Evolutionary conservation across 2,797 vertebrate species (phyloP).

Genomic region (Enteromius radiatus): DNA sequence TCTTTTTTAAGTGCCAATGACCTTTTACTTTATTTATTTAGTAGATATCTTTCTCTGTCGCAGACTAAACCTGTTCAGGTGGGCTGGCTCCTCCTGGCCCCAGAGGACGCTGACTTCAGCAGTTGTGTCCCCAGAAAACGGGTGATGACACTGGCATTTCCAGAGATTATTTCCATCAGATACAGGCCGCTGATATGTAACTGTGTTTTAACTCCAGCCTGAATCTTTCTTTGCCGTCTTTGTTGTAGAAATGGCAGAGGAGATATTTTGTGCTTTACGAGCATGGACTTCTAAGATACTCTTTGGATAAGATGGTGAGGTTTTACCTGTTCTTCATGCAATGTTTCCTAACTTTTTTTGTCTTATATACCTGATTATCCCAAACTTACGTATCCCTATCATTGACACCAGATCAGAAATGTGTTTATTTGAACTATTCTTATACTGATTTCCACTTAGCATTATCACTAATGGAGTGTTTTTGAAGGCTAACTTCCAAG

Average conservation of each 20-base stretch:
- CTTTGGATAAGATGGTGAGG: conserved; percentile 95
- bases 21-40: not conserved
- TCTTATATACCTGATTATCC: not conserved
- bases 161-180: not conserved
- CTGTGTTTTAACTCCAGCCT: not conserved
- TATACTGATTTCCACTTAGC: not conserved
- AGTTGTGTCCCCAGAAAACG: conserved; percentile 23
- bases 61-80: conserved; percentile 41
- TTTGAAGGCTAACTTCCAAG: not conserved
- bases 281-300: conserved; percentile 91
- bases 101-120: conserved; percentile 34
- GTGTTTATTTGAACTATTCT: not conserved
- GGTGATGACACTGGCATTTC: conserved; percentile 24
- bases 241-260: conserved; percentile 93
- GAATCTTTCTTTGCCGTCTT: not conserved
- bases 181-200: not conserved
- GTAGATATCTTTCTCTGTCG: not conserved
- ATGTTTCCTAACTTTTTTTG: not conserved
- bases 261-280: conserved; percentile 97
- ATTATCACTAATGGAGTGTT: not conserved
- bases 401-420: not conserved
- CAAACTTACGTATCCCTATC: conserved; percentile 40
- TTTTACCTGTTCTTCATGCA: not conserved
- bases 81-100: conserved; percentile 55
- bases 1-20: not conserved